phyloP scores from a whole-genome alignment of 2,888 invertebrate genomes.

The Polyommatus iphigenia region DNA sequence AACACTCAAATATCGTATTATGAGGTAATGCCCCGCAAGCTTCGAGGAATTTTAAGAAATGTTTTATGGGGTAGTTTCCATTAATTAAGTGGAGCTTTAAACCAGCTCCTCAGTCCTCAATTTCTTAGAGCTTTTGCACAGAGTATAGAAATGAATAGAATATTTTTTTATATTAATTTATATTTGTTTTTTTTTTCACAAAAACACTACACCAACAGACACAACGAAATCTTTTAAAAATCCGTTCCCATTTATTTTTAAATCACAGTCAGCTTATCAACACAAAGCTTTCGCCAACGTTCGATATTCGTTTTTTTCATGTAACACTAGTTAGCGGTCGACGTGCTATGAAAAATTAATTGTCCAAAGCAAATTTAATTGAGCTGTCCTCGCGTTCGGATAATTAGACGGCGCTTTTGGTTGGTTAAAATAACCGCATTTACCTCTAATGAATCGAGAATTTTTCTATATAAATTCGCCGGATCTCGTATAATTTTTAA shows the following conservation, averaged over 20 bases:
- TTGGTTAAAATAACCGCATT: constrained; percentile 16
- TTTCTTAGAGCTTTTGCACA: too few species aligned
- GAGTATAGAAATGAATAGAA: too few species aligned
- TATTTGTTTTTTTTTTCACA: background rate
- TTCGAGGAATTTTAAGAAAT: background rate
- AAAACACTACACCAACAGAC: background rate
- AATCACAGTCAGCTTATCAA: background rate
- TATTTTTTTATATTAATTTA: too few species aligned
- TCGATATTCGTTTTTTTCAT: background rate
- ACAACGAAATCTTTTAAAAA: background rate
- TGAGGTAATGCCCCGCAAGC: background rate
- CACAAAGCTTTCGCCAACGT: background rate
- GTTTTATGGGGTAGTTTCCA: background rate
- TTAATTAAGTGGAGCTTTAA: background rate
- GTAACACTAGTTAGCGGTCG: constrained; percentile 11
- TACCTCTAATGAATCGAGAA: constrained; percentile 4
- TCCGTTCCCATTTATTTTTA: background rate
- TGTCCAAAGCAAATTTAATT: constrained; percentile 24
- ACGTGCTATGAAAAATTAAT: constrained; percentile 21
- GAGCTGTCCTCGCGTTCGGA: background rate
- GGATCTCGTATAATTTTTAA: background rate
- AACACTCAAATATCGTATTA: background rate
- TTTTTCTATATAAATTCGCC: background rate
- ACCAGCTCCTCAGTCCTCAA: too few species aligned
- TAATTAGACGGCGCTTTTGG: constrained; percentile 6